Conservation (phyloP, 2,888 invertebrate species). For the Mechanitis messenoides region DNA sequence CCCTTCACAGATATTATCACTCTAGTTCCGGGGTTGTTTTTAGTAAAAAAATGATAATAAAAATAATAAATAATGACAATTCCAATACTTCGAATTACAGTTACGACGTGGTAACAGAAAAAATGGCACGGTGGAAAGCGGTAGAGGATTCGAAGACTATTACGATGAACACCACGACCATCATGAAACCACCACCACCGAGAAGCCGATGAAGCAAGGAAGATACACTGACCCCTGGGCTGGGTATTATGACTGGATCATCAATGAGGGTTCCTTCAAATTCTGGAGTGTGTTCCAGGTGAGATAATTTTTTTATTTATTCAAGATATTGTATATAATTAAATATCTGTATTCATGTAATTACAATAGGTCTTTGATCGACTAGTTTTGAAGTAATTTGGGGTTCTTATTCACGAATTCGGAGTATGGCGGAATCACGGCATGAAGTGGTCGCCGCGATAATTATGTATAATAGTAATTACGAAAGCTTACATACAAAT, state of each 20-base stretch:
- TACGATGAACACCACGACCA: slow-evolving; percentile 67
- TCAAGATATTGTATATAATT: neutral
- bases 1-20: no score
- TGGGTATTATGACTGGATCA: slow-evolving; percentile 90
- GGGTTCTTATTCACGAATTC: no score
- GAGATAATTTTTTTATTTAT: slow-evolving; percentile 31
- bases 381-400: no score
- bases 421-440: no score
- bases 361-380: no score
- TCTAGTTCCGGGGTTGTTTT: no score
- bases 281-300: slow-evolving; percentile 94
- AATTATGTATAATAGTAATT: no score
- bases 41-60: no score
- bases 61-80: no score
- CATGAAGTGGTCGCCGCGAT: no score
- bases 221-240: slow-evolving; percentile 83
- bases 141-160: slow-evolving; percentile 64
- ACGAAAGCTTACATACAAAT: no score
- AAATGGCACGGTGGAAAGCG: slow-evolving; percentile 40
- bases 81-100: slow-evolving; percentile 33
- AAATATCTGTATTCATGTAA: no score
- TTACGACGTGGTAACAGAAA: slow-evolving; percentile 36
- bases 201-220: slow-evolving; percentile 74
- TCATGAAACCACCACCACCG: slow-evolving; percentile 56
- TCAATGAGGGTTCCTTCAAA: slow-evolving; percentile 91